Base-by-base conservation (phyloP, 2,888 invertebrate genomes). In the Germaria angustata region DNA sequence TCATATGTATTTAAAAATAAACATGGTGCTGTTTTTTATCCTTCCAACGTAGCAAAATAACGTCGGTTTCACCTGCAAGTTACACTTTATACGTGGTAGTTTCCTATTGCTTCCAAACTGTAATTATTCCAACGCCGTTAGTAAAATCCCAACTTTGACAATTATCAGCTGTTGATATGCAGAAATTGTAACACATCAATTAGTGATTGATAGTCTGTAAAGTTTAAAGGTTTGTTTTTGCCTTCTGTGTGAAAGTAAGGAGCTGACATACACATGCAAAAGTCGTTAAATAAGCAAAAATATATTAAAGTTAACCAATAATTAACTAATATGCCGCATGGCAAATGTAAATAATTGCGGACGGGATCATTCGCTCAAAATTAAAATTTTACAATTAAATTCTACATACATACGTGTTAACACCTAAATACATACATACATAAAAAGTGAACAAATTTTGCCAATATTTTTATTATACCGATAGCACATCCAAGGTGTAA, bases 181-280 rank as follows among this genome's bases (percentile, higher is more conserved):
- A 71, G 55, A 53, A 65, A 36, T 22, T 22, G 2, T 69, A 77
- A 77, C 51, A 69, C 65, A 36, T 66, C 7, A 32, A 55, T 79
- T 55, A 72, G 79, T 72, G 72, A 51, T 72, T 72, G 66, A 34
- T 79, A 66, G 72, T 72, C 41, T 66, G 65, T 63, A 49, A 79
- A 72, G 51, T 65, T 46, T 24, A 36, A 51, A 65, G 65, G 79
- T 79, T 57, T 49, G 55, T 28, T 72, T n/a, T 72, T 57, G 32
- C 17, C 17, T 57, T 65, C 8, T 5, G 15, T 6, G 36, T 11
- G 34, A 61, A 39, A 57, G 41, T 32, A 24, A 32, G 34, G 44
- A 55, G 55, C 63, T 55, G n/a, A 24, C 24, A 44, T n/a, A 55
- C 41, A 7, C 65, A 44, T 55, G 46, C 39, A n/a, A 6, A 57